Evolutionary conservation across 2,888 invertebrate species (phyloP).

Genomic region (Disparrhopalites patrizii): DNA sequence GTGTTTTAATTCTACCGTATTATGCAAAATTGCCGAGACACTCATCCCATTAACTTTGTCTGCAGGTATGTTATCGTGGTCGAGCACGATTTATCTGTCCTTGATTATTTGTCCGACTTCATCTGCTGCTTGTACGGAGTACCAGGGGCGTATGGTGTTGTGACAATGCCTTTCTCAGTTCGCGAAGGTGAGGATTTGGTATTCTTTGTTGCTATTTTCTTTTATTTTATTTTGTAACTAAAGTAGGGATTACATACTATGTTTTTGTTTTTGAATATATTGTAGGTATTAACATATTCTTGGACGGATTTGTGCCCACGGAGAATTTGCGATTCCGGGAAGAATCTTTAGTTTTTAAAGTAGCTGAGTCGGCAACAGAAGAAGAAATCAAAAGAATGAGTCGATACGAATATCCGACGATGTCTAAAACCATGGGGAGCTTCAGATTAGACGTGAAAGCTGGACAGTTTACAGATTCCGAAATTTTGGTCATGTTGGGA

Average conservation of each 20-base stretch:
- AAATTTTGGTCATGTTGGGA: slow-evolving; percentile 90
- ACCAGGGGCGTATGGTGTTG: slow-evolving; percentile 98
- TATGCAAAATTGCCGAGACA: too few relatives aligned
- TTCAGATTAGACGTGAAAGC: slow-evolving; percentile 75
- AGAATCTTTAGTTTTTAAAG: slow-evolving; percentile 94
- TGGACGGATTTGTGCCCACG: slow-evolving; percentile 98
- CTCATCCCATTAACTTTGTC: neutral
- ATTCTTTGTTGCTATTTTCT: neutral
- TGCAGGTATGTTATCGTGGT: slow-evolving; percentile 94
- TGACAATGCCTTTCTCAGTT: slow-evolving; percentile 99
- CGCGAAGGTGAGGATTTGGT: slow-evolving; percentile 71
- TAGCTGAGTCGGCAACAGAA: slow-evolving; percentile 94
- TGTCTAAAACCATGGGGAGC: slow-evolving; percentile 72
- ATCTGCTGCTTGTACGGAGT: slow-evolving; percentile 98
- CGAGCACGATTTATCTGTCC: slow-evolving; percentile 96
- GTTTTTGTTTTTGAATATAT: slow-evolving; percentile 23
- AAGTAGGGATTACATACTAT: neutral
- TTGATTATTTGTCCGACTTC: slow-evolving; percentile 98
- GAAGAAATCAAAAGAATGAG: slow-evolving; percentile 97
- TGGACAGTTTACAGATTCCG: slow-evolving; percentile 98
- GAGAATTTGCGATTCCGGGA: slow-evolving; percentile 98
- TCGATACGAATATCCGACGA: slow-evolving; percentile 90
- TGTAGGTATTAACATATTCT: slow-evolving; percentile 91
- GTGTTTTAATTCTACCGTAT: too few relatives aligned
- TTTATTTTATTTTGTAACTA: slow-evolving; percentile 10